Evolutionary conservation across 2,113 vertebrate genomes (phyloP), one percentile per base, ranked within the genome.

Genomic region (Sclerurus mexicanus): DNA sequence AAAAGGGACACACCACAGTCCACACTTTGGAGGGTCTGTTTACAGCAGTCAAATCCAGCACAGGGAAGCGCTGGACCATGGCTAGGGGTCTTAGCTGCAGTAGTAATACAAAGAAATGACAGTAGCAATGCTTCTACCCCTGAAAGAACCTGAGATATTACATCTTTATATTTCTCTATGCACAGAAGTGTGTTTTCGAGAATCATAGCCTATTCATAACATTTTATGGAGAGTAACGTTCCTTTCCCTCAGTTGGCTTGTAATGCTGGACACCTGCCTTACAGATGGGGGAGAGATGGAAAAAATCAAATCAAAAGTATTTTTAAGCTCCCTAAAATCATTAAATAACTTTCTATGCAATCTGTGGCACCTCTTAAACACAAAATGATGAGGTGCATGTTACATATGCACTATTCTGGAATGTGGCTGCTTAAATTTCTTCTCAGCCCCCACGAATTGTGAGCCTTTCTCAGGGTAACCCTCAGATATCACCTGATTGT

Each of bases 301-400:
- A 74, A 96, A 83, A 84, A 92, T 27, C 24, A 92, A 97, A 91
- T 94, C 79, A 89, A 72, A 95, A 95, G 93, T 90, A 95, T 87
- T 96, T 95, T 88, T 85, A 81, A 96, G 83, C 55, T 94, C 87
- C 81, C 93, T 89, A 94, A 97, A 97, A 97, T 93, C 28, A 95
- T 94, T 94, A 89, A 89, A 90, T 93, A 96, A 96, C 72, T 94
- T 93, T 97, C 90, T 93, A n/a, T 95, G 80, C 83, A 94, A 92
- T 95, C 90, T 87, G 49, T 92, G 37, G 64, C 90, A 96, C 90
- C 95, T 96, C 92, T 94, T 96, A 94, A 96, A 96, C 85, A 64
- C 67, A 75, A 74, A 89, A 95, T 91, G 47, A 95, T 94, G 94
- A 95, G 79, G 28, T 37, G 84, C 20, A 52, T 30, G 67, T 56